Base-by-base conservation (phyloP, 2,888 invertebrate genomes). In the Matsumyia berberina region DNA sequence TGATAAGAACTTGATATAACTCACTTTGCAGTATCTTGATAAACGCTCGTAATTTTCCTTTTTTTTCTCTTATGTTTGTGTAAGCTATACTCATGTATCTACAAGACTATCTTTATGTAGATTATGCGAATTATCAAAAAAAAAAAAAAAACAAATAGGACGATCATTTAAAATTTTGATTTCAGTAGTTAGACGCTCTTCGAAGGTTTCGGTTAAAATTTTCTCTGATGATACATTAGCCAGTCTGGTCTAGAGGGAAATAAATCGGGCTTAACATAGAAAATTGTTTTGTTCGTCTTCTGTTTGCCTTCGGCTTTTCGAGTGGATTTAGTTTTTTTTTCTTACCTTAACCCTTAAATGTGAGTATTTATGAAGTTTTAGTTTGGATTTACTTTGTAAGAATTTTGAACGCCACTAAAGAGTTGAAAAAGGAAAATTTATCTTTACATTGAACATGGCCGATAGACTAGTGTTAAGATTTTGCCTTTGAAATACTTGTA, bases 111-210 rank as follows among this genome's bases (percentile, higher is more conserved):
- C 44, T 67, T 37, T n/a, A 73, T 78, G 60, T 72, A 83, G 78
- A 83, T 83, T 78, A 83, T 83, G 78, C 82, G 70, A 82, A 82
- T 78, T 82, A 82, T 77, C 77, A 51, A 55, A 70, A 62, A 57
- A 67, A 73, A 72, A 83, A 51, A 55, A 70, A 62, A 57, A 67
- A 73, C 78, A 83, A 83, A 83, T 73, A 72, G 37, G 66, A 58
- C 51, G 72, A 60, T 77, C 51, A 70, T 53, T 72, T 82, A 72
- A 77, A 70, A 60, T 60, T 72, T 82, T 66, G 58, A 4, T 53
- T 58, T 72, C 67, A 83, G 78, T 83, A 78, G 49, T 78, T 24
- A 42, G 44, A 31, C 19, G 53, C 60, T 67, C 66, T 73, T 78
- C 78, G 60, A 73, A 66, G 58, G 60, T 33, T 67, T 78, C 78